Conservation (phyloP, 2,888 invertebrate genomes). For the Xanthorhoe spadicearia region DNA sequence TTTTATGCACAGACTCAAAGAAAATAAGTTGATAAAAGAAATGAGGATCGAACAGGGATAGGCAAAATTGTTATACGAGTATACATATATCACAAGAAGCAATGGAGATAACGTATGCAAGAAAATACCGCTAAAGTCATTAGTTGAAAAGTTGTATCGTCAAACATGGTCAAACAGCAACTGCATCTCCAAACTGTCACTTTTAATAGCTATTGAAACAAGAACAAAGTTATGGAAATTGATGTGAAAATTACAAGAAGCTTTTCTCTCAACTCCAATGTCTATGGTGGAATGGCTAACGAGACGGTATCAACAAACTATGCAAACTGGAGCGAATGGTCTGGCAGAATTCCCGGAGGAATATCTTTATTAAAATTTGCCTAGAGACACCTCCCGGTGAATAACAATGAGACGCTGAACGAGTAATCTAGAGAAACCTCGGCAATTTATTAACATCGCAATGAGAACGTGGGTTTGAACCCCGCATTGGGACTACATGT, state of each 20-base stretch:
- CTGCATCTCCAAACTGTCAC: background rate
- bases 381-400: constrained; percentile 36
- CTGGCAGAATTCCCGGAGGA: constrained; percentile 37
- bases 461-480: constrained; percentile 24
- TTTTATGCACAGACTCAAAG: background rate
- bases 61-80: background rate
- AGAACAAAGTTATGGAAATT: constrained; percentile 3
- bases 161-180: background rate
- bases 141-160: no score
- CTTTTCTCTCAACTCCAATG: constrained; percentile 19
- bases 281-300: constrained; percentile 39
- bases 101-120: background rate
- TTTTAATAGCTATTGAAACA: background rate
- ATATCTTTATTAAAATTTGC: constrained; percentile 47
- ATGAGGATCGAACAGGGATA: background rate
- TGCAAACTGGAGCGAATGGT: constrained; percentile 40
- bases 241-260: constrained; percentile 9
- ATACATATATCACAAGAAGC: background rate
- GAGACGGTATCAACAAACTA: constrained; percentile 41
- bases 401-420: constrained; percentile 37
- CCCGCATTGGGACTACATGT: constrained; percentile 22
- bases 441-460: constrained; percentile 36
- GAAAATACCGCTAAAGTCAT: no score
- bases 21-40: background rate
- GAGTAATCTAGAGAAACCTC: constrained; percentile 36